Evolutionary conservation across 2,888 invertebrate species (phyloP), one percentile per base, ranked within the genome.

Genomic region (Apodemia duryi): DNA sequence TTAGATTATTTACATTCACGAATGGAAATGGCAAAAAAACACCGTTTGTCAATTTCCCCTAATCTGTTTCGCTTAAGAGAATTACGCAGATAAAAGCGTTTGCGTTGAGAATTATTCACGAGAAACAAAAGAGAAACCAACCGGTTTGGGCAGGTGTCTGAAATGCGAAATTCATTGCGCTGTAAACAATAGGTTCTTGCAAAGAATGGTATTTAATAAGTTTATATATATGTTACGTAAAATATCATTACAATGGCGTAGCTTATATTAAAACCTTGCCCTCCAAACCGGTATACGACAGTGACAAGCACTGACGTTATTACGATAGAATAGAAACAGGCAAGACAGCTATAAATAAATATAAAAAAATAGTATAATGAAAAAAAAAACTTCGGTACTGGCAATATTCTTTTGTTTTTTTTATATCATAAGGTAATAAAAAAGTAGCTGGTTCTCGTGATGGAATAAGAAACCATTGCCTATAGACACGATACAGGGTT

Each of bases 131-230:
- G 84, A 76, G 76, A 75, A 78, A 76, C 81, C 82, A 78, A 76
- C 77, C 79, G 80, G 80, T 79, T 75, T 77, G 76, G 80, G 81
- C 84, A 83, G 85, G 81, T 84, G 82, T 82, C 84, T 83, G 81
- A 81, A 83, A 84, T 84, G 80, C 78, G 73, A 76, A 83, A 87
- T 87, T 86, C 86, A 88, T 87, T 82, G 84, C 84, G 77, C 78
- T 82, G 82, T 84, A 86, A 85, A 87, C 85, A 88, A 85, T 80
- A 80, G 81, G 77, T 81, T 78, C 75, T 86, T 85, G 81, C 78
- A 65, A 65, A 65, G 64, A 61, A 65, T 13, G 52, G 52, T 61
- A 52, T 65, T 65, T 52, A 65, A 62, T 65, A 62, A n/a, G n/a
- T 61, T 62, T 62, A 62, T 61, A 51, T 61, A 38, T 61, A 61